phyloP scores from a whole-genome alignment of 2,888 invertebrate genomes.

The Drosophila parthenogenetica region DNA sequence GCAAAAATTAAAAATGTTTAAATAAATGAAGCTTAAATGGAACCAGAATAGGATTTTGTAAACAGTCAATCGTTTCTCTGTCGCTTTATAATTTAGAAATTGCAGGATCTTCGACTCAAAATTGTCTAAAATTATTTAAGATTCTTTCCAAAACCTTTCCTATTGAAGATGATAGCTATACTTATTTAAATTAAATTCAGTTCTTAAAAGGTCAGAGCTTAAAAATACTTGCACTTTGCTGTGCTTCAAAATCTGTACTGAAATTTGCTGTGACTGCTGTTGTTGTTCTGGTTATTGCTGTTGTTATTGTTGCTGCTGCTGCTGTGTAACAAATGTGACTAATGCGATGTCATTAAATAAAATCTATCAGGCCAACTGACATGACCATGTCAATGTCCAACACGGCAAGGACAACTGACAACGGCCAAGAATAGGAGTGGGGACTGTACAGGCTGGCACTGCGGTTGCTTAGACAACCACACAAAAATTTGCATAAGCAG shows the following conservation, averaged over 20 bases:
- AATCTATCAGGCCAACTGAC: slow-evolving; percentile 73
- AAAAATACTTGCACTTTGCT: slow-evolving; percentile 13
- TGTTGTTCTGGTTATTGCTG: slow-evolving; percentile 14
- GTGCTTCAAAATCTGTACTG: slow-evolving; percentile 49
- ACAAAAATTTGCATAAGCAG: slow-evolving; percentile 76
- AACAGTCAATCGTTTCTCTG: no score
- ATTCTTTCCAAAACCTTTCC: background rate
- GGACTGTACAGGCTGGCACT: slow-evolving; percentile 19
- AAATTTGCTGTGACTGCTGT: slow-evolving; percentile 22
- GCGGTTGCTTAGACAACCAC: slow-evolving; percentile 66
- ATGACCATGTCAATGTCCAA: slow-evolving; percentile 40
- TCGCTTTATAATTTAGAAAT: no score
- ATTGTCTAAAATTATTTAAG: background rate
- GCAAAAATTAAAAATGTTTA: no score
- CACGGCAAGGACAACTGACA: slow-evolving; percentile 34
- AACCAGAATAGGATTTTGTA: no score
- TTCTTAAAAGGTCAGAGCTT: slow-evolving; percentile 4
- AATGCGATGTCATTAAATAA: slow-evolving; percentile 75
- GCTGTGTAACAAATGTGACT: slow-evolving; percentile 70
- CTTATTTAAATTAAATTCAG: slow-evolving; percentile 29
- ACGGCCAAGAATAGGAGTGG: background rate
- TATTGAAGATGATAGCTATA: background rate
- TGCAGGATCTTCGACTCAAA: no score
- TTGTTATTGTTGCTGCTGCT: slow-evolving; percentile 21
- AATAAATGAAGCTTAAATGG: no score